phyloP scores from a whole-genome alignment of 2,888 invertebrate genomes.

The Erebia ligea region DNA sequence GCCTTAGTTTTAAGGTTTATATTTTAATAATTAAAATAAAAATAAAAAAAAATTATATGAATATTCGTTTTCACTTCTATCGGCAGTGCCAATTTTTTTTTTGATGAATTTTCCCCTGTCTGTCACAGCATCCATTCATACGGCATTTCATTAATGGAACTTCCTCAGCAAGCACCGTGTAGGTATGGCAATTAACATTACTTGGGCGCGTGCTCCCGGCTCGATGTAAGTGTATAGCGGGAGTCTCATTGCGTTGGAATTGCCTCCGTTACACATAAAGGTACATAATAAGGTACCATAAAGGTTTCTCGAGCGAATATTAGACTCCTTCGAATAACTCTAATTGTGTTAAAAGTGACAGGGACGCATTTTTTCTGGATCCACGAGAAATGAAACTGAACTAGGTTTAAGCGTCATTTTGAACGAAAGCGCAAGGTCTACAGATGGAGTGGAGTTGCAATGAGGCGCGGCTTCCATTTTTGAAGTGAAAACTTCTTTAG shows the following conservation, averaged over 20 bases:
- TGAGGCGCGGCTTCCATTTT: too few relatives aligned
- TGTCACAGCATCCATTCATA: slow-evolving; percentile 15
- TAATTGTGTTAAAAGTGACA: background rate
- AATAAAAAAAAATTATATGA: too few relatives aligned
- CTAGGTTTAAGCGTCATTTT: background rate
- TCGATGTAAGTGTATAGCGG: slow-evolving; percentile 3
- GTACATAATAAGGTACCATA: background rate
- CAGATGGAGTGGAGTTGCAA: too few relatives aligned
- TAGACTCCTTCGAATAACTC: background rate
- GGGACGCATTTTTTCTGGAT: background rate
- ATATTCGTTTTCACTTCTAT: too few relatives aligned
- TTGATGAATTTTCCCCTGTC: background rate
- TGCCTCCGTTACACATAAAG: background rate
- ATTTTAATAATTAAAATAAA: too few relatives aligned
- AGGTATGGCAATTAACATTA: slow-evolving; percentile 34
- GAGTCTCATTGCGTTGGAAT: slow-evolving; percentile 7
- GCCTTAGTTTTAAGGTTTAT: too few relatives aligned
- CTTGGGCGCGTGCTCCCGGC: background rate
- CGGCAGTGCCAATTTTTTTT: too few relatives aligned
- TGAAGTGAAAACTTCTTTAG: too few relatives aligned
- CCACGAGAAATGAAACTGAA: background rate
- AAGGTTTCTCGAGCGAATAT: slow-evolving; percentile 3
- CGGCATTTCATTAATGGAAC: slow-evolving; percentile 9
- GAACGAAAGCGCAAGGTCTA: background rate
- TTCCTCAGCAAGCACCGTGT: slow-evolving; percentile 8